Percentiles rank a stretch among this genome's conserved stretches.
These are phyloP conservation scores for Xyrichtys novacula DNA, from an alignment of 2,797 vertebrate genomes.

Conservation along the genomic window DNA sequence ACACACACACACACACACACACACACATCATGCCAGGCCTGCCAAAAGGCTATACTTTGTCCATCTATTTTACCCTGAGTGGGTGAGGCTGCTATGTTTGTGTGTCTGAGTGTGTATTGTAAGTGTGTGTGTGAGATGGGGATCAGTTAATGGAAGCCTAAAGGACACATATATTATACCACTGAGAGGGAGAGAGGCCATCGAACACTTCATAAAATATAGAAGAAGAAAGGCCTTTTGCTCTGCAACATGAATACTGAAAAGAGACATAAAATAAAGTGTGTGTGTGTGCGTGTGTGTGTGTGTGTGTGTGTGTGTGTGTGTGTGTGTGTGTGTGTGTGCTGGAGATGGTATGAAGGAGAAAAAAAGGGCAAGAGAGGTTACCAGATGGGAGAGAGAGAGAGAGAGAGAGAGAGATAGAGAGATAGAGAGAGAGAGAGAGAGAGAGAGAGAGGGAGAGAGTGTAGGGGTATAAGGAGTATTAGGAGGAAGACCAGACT, in stretches of 20 bases:
- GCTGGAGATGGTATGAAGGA: background rate
- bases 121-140: slow-evolving; percentile 11
- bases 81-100: background rate
- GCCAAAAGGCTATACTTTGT: slow-evolving; percentile 4
- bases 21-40: slow-evolving; percentile 11
- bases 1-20: slow-evolving; percentile 14
- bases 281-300: background rate
- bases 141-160: slow-evolving; percentile 34
- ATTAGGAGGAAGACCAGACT: slow-evolving; percentile 22
- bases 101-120: background rate
- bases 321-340: slow-evolving; percentile 1
- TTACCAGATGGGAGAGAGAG: slow-evolving; percentile 15
- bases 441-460: slow-evolving; percentile 4
- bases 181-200: slow-evolving; percentile 17
- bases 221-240: slow-evolving; percentile 34
- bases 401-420: slow-evolving; percentile 13
- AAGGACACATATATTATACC: slow-evolving; percentile 47
- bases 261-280: slow-evolving; percentile 33
- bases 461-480: no score
- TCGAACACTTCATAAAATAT: slow-evolving; percentile 56
- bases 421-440: slow-evolving; percentile 13
- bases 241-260: slow-evolving; percentile 47
- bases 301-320: background rate
- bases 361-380: slow-evolving; percentile 23
- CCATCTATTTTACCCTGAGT: slow-evolving; percentile 44